A percentile compares a stretch with the other conserved stretches of the same genome.
Conservation (phyloP, 2,888 invertebrate species). For the Gari tellinella region DNA sequence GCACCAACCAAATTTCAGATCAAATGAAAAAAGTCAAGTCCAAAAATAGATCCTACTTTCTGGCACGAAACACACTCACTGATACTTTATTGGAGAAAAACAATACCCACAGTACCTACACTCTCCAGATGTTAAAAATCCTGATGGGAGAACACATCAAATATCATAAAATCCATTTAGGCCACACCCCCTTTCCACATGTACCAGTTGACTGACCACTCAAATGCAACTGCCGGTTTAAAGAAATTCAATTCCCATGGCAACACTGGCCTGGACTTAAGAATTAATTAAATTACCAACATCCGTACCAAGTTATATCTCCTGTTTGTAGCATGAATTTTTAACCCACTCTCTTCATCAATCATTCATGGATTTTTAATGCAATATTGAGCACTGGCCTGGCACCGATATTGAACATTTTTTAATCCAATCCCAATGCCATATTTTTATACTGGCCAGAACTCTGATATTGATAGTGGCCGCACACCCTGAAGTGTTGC, state of each 20-base stretch:
- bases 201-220: constrained; percentile 57
- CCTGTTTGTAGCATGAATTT: constrained; percentile 52
- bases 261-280: constrained; percentile 11
- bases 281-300: constrained; percentile 41
- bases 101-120: constrained; percentile 19
- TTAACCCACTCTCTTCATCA: constrained; percentile 47
- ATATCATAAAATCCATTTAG: constrained; percentile 51
- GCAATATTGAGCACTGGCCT: constrained; percentile 32
- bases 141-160: constrained; percentile 52
- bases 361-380: constrained; percentile 52
- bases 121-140: constrained; percentile 55
- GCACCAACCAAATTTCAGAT: too few species aligned
- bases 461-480: neutral
- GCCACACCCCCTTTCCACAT: constrained; percentile 58
- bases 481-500: too few species aligned
- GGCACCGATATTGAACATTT: constrained; percentile 36
- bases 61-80: constrained; percentile 7
- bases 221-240: constrained; percentile 32
- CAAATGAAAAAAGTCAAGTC: constrained; percentile 1
- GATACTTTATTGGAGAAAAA: constrained; percentile 25
- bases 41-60: constrained; percentile 30
- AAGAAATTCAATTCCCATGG: constrained; percentile 24
- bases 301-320: constrained; percentile 2
- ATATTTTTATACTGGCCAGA: constrained; percentile 24
- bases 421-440: constrained; percentile 39